Conservation (phyloP, 2,113 vertebrate species). For the Gallinago media region DNA sequence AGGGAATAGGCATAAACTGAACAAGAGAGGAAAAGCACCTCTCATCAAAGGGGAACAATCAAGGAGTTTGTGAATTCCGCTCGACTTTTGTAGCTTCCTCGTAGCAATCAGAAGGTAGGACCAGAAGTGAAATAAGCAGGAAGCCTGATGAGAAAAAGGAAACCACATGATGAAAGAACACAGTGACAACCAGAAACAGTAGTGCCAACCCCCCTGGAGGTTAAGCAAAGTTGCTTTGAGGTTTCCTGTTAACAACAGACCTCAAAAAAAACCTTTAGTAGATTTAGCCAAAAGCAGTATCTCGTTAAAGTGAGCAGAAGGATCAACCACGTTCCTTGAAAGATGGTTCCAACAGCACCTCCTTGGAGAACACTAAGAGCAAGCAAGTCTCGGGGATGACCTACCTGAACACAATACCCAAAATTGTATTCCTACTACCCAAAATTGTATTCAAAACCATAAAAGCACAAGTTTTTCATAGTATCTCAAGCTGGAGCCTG, state of each 20-base stretch:
- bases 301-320: neutral
- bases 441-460: neutral
- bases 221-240: neutral
- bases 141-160: conserved; percentile 50
- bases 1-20: conserved; percentile 1
- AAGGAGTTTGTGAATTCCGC: neutral
- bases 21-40: neutral
- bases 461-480: neutral
- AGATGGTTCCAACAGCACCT: neutral
- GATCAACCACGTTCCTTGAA: neutral
- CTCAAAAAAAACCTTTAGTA: neutral
- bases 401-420: neutral
- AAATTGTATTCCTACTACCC: neutral
- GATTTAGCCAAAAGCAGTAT: neutral
- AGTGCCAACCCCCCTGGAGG: neutral
- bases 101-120: conserved; percentile 5
- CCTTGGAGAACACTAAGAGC: neutral
- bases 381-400: neutral
- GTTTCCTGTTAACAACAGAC: neutral
- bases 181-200: neutral
- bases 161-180: conserved; percentile 39
- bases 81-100: conserved; percentile 8
- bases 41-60: neutral
- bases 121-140: conserved; percentile 51
- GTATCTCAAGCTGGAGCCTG: neutral